These are phyloP conservation scores for Acanthosepion pharaonis DNA, from an alignment of 2,888 invertebrate species.

Conservation along the genomic window DNA sequence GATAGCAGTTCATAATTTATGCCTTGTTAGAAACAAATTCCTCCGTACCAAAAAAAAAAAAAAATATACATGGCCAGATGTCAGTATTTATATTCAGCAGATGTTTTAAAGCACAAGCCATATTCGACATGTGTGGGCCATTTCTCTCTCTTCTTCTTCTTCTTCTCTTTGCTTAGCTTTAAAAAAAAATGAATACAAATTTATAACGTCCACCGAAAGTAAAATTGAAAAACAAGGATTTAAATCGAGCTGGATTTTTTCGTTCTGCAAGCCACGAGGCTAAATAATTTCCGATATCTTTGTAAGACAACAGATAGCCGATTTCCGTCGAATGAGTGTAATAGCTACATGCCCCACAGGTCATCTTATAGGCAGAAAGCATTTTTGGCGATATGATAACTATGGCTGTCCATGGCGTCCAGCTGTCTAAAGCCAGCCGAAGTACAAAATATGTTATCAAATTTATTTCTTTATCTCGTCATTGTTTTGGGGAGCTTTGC, in stretches of 20 bases:
- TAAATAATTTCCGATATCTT: not conserved
- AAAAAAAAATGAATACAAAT: no score
- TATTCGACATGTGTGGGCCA: not conserved
- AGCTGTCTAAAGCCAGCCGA: not conserved
- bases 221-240: not conserved
- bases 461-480: not conserved
- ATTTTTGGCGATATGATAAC: not conserved
- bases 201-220: no score
- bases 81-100: not conserved
- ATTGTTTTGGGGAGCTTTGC: not conserved
- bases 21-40: not conserved
- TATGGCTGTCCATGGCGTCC: not conserved
- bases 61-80: not conserved
- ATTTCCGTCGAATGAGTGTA: not conserved
- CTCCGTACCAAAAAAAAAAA: not conserved
- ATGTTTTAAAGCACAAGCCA: not conserved
- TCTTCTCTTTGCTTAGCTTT: no score
- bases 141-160: no score
- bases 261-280: not conserved
- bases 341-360: not conserved
- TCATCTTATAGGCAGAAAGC: not conserved
- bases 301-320: not conserved
- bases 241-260: not conserved
- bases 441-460: not conserved
- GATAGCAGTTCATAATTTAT: not conserved